phyloP scores from a whole-genome alignment of 1,140 invertebrate species.

The Drosophila arizonae region DNA sequence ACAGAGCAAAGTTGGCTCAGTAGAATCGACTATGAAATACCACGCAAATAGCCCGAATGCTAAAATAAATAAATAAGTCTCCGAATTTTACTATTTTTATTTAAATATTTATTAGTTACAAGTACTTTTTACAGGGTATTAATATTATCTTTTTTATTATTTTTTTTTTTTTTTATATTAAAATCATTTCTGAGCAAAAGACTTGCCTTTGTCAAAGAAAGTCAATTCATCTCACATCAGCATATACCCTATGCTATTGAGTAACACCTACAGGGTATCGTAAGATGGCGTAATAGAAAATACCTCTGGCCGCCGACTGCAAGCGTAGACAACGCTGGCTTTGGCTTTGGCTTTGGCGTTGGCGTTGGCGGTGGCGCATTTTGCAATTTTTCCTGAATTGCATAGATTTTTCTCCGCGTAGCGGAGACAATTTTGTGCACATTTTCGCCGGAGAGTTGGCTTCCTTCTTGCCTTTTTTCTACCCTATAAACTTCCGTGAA shows the following conservation, averaged over 20 bases:
- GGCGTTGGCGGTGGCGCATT: slow-evolving; percentile 29
- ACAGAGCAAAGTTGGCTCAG: background rate
- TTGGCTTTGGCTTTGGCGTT: slow-evolving; percentile 11
- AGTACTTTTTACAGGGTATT: too few species aligned
- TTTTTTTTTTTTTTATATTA: too few species aligned
- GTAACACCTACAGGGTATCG: background rate
- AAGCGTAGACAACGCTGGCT: slow-evolving; percentile 36
- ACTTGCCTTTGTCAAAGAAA: too few species aligned
- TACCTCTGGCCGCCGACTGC: slow-evolving; percentile 29
- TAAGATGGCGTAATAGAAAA: slow-evolving; percentile 42
- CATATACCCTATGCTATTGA: background rate
- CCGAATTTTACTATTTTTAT: background rate
- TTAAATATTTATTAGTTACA: too few species aligned
- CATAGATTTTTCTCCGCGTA: slow-evolving; percentile 47
- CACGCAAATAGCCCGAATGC: background rate
- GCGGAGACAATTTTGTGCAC: slow-evolving; percentile 54
- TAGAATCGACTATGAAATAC: background rate
- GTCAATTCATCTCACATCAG: too few species aligned
- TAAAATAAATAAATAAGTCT: background rate
- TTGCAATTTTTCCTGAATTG: slow-evolving; percentile 41
- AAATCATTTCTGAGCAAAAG: too few species aligned
- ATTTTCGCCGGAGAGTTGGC: slow-evolving; percentile 26
- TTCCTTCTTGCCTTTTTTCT: slow-evolving; percentile 14
- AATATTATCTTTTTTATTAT: too few species aligned
- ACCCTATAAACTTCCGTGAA: slow-evolving; percentile 35